Evolutionary conservation across 2,888 invertebrate genomes (phyloP).

Genomic region (Colletes collaris): DNA sequence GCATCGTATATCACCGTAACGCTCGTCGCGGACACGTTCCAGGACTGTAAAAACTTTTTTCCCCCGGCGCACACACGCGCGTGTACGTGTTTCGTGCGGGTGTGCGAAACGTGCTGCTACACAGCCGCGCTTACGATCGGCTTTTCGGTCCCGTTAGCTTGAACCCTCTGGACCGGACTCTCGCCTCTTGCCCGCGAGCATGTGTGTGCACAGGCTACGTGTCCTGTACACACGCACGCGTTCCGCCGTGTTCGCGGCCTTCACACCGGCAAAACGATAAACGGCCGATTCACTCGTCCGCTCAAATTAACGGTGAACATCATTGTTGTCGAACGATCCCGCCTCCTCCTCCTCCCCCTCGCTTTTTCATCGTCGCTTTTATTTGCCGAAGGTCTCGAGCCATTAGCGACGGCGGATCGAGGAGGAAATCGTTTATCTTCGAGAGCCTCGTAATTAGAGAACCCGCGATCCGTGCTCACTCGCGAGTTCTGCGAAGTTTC

Average conservation of each 20-base stretch:
- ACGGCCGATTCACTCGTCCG: slow-evolving; percentile 55
- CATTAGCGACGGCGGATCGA: slow-evolving; percentile 44
- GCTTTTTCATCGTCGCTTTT: slow-evolving; percentile 25
- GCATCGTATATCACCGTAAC: slow-evolving; percentile 37
- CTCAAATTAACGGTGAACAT: slow-evolving; percentile 73
- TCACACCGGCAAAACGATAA: slow-evolving; percentile 59
- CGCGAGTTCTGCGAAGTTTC: slow-evolving; percentile 18
- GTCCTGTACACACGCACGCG: slow-evolving; percentile 32
- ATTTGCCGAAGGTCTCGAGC: slow-evolving; percentile 25
- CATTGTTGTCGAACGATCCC: slow-evolving; percentile 65
- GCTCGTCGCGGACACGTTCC: slow-evolving; percentile 38
- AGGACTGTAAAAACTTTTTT: slow-evolving; percentile 38
- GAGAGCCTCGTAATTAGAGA: slow-evolving; percentile 45
- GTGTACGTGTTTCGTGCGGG: slow-evolving; percentile 46
- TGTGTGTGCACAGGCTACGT: slow-evolving; percentile 25
- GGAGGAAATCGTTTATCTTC: slow-evolving; percentile 46
- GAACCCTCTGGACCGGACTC: slow-evolving; percentile 77
- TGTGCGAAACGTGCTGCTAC: slow-evolving; percentile 45
- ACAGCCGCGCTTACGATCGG: slow-evolving; percentile 65
- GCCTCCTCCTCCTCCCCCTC: not conserved
- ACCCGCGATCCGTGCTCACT: slow-evolving; percentile 11
- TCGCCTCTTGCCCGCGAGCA: slow-evolving; percentile 57
- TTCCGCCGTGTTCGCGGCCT: slow-evolving; percentile 39
- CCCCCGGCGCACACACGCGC: slow-evolving; percentile 22
- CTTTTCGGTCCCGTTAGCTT: slow-evolving; percentile 78